Evolutionary conservation across 2,888 invertebrate species (phyloP).

Genomic region (Agriopis leucophaearia): DNA sequence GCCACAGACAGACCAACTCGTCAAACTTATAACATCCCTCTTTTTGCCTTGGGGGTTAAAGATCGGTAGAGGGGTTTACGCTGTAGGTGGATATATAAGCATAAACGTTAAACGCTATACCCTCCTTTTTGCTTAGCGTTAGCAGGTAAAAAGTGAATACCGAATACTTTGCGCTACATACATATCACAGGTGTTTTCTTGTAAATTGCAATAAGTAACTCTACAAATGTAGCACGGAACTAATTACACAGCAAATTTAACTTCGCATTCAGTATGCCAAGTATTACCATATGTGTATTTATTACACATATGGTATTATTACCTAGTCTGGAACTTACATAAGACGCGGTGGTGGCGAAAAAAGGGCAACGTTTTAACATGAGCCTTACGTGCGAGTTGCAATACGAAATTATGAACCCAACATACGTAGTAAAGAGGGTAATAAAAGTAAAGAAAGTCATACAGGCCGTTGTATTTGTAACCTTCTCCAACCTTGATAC

Average conservation of each 20-base stretch:
- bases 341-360: constrained; percentile 54
- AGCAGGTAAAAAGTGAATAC: constrained; percentile 4
- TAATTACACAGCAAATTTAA: constrained; percentile 55
- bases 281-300: too few relatives aligned
- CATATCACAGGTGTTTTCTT: constrained; percentile 13
- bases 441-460: constrained; percentile 53
- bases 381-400: constrained; percentile 41
- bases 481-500: constrained; percentile 55
- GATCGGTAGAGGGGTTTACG: too few relatives aligned
- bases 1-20: too few relatives aligned
- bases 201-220: constrained; percentile 25
- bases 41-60: too few relatives aligned
- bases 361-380: constrained; percentile 47
- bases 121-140: too few relatives aligned
- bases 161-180: background rate
- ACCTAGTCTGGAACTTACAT: constrained; percentile 49
- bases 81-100: too few relatives aligned
- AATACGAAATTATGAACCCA: constrained; percentile 47
- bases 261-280: constrained; percentile 50
- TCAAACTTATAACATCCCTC: too few relatives aligned
- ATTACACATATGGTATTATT: too few relatives aligned
- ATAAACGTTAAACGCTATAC: too few relatives aligned
- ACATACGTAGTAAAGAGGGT: constrained; percentile 42
- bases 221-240: constrained; percentile 40
- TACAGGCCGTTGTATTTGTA: constrained; percentile 29